Conservation (phyloP, 2,888 invertebrate genomes). For the Auanema sp. region DNA sequence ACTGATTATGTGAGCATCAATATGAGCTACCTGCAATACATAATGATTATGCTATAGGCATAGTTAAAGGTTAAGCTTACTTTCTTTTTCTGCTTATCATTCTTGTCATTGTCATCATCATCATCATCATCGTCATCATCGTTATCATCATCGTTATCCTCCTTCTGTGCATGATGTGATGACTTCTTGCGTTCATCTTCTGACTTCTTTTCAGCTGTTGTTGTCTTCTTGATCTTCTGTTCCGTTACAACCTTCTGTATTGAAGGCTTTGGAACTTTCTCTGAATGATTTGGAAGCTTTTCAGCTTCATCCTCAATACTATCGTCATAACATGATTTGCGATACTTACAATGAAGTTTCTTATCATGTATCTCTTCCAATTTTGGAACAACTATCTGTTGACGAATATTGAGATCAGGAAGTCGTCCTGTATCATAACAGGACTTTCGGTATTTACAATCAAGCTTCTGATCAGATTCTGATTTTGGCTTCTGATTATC, state of each 20-base stretch:
- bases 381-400: background rate
- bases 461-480: constrained; percentile 29
- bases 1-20: background rate
- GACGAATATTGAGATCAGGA: constrained; percentile 29
- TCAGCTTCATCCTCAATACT: constrained; percentile 7
- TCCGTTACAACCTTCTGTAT: constrained; percentile 3
- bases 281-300: background rate
- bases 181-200: constrained; percentile 13
- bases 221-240: background rate
- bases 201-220: constrained; percentile 2
- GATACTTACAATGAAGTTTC: constrained; percentile 57
- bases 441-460: constrained; percentile 53
- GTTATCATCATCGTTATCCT: constrained; percentile 26
- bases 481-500: constrained; percentile 6
- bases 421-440: constrained; percentile 57
- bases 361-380: constrained; percentile 22
- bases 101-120: constrained; percentile 23
- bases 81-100: constrained; percentile 15
- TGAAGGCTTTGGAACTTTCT: constrained; percentile 7
- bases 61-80: background rate
- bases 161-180: constrained; percentile 21
- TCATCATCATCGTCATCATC: constrained; percentile 24
- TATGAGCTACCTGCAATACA: background rate
- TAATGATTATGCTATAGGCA: constrained; percentile 8
- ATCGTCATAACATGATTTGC: constrained; percentile 49